phyloP scores from a whole-genome alignment of 2,113 vertebrate species.

The Phyllostomus hastatus region DNA sequence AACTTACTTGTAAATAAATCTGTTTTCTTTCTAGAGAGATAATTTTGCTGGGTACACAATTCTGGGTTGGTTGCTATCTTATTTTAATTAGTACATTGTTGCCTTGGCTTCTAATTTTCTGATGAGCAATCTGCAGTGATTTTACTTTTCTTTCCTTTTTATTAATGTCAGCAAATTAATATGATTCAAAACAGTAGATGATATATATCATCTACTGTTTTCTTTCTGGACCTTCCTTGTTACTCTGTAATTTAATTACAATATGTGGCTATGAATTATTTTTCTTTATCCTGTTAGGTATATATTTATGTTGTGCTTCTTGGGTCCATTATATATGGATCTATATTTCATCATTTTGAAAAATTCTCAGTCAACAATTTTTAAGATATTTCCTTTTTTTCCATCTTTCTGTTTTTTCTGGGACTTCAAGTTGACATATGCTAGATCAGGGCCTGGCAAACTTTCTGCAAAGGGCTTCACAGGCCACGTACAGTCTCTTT shows the following conservation, averaged over 20 bases:
- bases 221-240: background rate
- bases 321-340: background rate
- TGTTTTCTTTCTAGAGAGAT: background rate
- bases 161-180: background rate
- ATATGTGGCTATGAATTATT: background rate
- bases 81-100: background rate
- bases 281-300: background rate
- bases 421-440: background rate
- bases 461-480: background rate
- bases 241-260: conserved; percentile 28
- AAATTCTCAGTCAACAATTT: background rate
- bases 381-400: background rate
- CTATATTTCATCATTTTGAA: background rate
- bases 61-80: background rate
- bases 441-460: background rate
- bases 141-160: conserved; percentile 1
- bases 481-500: background rate
- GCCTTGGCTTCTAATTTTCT: background rate
- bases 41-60: background rate
- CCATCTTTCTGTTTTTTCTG: background rate
- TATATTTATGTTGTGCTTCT: background rate
- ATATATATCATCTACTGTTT: background rate
- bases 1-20: background rate
- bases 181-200: background rate
- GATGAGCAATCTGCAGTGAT: background rate